A percentile compares a stretch with the other conserved stretches of the same genome.
Evolutionary conservation across 2,113 vertebrate species (phyloP).

Genomic region (Bufo bufo): DNA sequence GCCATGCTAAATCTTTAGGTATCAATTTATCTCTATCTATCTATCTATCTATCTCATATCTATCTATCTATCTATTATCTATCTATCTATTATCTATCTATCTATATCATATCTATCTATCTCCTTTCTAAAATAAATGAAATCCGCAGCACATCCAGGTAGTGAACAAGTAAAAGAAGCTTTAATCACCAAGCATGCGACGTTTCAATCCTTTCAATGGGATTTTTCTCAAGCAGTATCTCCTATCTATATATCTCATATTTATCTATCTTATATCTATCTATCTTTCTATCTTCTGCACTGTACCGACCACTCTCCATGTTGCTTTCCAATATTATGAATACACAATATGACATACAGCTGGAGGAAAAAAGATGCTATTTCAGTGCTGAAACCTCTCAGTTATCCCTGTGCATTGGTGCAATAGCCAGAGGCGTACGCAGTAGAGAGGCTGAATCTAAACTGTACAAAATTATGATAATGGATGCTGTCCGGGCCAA

Average conservation of each 20-base stretch:
- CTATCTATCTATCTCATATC: neutral
- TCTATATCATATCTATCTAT: neutral
- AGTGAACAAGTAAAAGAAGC: too few species aligned
- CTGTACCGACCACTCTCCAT: neutral
- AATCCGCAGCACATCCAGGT: too few species aligned
- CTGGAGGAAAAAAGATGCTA: conserved; percentile 15
- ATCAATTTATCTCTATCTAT: neutral
- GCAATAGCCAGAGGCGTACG: conserved; percentile 16
- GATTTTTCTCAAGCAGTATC: too few species aligned
- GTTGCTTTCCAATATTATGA: conserved; percentile 22
- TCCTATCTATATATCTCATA: neutral
- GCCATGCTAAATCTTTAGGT: neutral
- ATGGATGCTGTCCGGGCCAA: conserved; percentile 29
- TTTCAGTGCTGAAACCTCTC: conserved; percentile 15
- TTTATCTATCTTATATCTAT: neutral
- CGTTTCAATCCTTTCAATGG: too few species aligned
- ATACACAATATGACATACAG: neutral
- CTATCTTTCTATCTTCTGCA: neutral
- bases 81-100: too few species aligned
- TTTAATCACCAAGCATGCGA: too few species aligned
- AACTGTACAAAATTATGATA: conserved; percentile 46
- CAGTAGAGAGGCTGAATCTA: neutral
- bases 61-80: neutral
- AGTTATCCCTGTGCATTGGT: conserved; percentile 24
- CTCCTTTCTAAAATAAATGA: too few species aligned